Base-by-base conservation (phyloP, 2,113 vertebrate species). In the Sylvietta virens region DNA sequence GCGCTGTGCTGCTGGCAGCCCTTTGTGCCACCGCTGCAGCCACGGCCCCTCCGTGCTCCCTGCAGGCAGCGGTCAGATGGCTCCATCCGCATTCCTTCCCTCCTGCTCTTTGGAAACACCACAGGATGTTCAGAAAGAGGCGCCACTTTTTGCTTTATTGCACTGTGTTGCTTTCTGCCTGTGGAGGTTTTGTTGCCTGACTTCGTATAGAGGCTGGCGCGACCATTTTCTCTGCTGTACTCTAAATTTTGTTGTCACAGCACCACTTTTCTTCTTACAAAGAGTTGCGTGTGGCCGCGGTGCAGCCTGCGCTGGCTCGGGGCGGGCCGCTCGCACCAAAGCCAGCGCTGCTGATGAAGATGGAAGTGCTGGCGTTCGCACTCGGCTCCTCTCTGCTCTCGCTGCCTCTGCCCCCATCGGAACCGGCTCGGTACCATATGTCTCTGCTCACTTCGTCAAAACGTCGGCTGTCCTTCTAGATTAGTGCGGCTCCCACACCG, bases 321-420 rank as follows among this genome's bases (percentile, higher is more conserved):
- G 0, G 3, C 5, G 2, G 4, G 48, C 66, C 0, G 3, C 6
- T 86, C 67, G 13, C 47, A 33, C 26, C 17, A 2, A 66, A 58
- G 39, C 3, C 11, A 67, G 77, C 40, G 1, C 35, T 1, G 48
- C 77, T 79, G 10, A 69, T 76, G 81, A 30, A 24, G 83, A n/a
- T 33, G 48, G 69, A 37, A 60, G 23, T 13, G 51, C 8, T 83
- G 86, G 51, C 3, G 0, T 9, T 33, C 40, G 27, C 53, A 2
- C 33, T n/a, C n/a, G n/a, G n/a, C n/a, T 21, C 12, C 31, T 37
- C 30, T 48, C 35, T 79, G 77, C 4, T 66, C 69, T 17, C 15
- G 1, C 1, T n/a, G 2, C 67, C 79, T 40, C 69, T 77, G n/a
- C 40, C n/a, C 20, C n/a, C 1, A 1, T 16, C 23, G 44, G 60